Percentiles rank a stretch among this genome's conserved stretches.
Conservation (phyloP, 2,797 vertebrate genomes). For the Chelonia mydas region DNA sequence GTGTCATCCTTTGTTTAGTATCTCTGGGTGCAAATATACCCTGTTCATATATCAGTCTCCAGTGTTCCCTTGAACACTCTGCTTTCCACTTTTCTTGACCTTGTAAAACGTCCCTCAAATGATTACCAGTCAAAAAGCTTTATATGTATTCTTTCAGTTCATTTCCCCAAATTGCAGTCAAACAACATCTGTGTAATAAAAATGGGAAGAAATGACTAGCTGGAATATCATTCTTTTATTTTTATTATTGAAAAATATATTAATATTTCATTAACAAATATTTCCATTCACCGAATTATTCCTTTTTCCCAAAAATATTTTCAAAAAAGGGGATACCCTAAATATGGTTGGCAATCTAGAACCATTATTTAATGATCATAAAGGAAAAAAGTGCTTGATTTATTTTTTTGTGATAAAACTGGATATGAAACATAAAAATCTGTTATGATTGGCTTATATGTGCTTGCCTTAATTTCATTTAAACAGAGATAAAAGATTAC, state of each 20-base stretch:
- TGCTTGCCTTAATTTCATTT: constrained; percentile 4
- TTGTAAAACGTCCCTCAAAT: neutral
- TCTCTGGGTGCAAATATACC: constrained; percentile 55
- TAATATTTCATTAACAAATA: constrained; percentile 53
- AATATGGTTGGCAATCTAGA: neutral
- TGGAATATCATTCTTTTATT: constrained; percentile 49
- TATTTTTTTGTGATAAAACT: constrained; percentile 8
- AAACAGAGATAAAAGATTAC: constrained; percentile 10
- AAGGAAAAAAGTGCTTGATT: constrained; percentile 21
- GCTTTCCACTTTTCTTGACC: constrained; percentile 43
- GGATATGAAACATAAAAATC: constrained; percentile 6
- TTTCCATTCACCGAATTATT: constrained; percentile 42
- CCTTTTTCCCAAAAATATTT: neutral
- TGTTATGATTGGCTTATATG: neutral
- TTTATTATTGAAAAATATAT: constrained; percentile 58
- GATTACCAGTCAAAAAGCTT: constrained; percentile 47
- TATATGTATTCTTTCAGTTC: constrained; percentile 57
- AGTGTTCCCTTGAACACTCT: constrained; percentile 61
- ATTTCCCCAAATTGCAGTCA: constrained; percentile 65
- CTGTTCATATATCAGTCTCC: constrained; percentile 63
- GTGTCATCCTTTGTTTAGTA: neutral
- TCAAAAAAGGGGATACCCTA: neutral
- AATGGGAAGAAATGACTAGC: constrained; percentile 42
- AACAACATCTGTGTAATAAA: constrained; percentile 44
- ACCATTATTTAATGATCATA: neutral